These are phyloP conservation scores for Druceiella hillmani DNA, from an alignment of 2,888 invertebrate species.

Conservation along the genomic window DNA sequence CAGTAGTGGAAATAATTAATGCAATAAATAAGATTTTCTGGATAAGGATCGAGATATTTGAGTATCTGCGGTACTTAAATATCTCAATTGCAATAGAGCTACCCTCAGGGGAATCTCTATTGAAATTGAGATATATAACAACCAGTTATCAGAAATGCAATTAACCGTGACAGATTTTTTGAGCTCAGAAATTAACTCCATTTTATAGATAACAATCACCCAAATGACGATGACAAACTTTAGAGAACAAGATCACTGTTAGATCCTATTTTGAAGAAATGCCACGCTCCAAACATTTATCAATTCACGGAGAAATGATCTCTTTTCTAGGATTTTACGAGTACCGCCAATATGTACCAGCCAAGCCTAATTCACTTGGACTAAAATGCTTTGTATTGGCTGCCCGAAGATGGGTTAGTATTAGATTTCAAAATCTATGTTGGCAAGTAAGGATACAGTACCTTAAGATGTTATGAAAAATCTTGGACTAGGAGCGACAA, in stretches of 20 bases:
- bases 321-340: constrained; percentile 25
- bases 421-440: constrained; percentile 27
- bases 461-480: no score
- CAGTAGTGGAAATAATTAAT: no score
- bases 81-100: no score
- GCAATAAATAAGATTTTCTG: no score
- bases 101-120: constrained; percentile 17
- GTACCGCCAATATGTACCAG: constrained; percentile 21
- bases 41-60: no score
- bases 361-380: constrained; percentile 27
- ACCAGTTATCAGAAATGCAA: constrained; percentile 1
- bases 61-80: no score
- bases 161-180: constrained; percentile 13
- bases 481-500: constrained; percentile 26
- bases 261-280: constrained; percentile 13
- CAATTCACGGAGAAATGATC: constrained; percentile 27
- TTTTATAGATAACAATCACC: constrained; percentile 2
- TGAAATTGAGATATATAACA: constrained; percentile 15
- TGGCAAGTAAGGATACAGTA: no score
- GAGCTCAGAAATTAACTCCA: constrained; percentile 8
- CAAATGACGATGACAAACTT: constrained; percentile 15
- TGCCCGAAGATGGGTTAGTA: constrained; percentile 24
- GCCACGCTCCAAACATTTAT: constrained; percentile 23
- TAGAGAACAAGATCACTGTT: constrained; percentile 21
- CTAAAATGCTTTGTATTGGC: constrained; percentile 29